These are phyloP conservation scores for Heteronetta atricapilla DNA, from an alignment of 2,113 vertebrate genomes.

Conservation along the genomic window DNA sequence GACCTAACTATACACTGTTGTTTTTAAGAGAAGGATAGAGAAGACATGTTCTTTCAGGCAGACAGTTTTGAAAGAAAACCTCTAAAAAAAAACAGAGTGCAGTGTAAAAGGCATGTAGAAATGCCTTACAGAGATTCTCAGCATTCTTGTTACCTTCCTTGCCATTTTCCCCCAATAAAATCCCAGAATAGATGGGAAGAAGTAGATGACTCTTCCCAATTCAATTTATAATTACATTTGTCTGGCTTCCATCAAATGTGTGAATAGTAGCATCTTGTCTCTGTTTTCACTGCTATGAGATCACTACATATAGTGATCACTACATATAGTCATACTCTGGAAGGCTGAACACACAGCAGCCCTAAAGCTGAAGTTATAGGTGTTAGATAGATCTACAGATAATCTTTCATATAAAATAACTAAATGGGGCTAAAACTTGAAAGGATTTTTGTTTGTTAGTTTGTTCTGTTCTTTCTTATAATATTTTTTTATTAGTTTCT, in stretches of 20 bases:
- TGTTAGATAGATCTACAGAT: slow-evolving; percentile 13
- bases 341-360: slow-evolving; percentile 41
- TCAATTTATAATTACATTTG: slow-evolving; percentile 65
- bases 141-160: slow-evolving; percentile 46
- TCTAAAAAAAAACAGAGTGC: not conserved
- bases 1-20: not conserved
- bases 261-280: slow-evolving; percentile 26
- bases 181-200: slow-evolving; percentile 39
- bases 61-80: not conserved
- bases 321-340: slow-evolving; percentile 8
- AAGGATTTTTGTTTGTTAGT: not conserved
- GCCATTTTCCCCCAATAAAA: not conserved
- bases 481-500: not conserved
- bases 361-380: slow-evolving; percentile 39
- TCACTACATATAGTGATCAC: slow-evolving; percentile 74
- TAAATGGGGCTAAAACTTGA: slow-evolving; percentile 31
- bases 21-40: not conserved
- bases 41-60: not conserved
- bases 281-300: slow-evolving; percentile 58
- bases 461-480: not conserved
- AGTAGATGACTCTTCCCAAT: slow-evolving; percentile 39
- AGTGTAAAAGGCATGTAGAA: slow-evolving; percentile 22
- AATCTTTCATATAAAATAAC: not conserved
- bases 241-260: slow-evolving; percentile 15
- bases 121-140: slow-evolving; percentile 16